These are phyloP conservation scores for Benthosema pterotum DNA, from an alignment of 2,797 vertebrate genomes.

Conservation along the genomic window DNA sequence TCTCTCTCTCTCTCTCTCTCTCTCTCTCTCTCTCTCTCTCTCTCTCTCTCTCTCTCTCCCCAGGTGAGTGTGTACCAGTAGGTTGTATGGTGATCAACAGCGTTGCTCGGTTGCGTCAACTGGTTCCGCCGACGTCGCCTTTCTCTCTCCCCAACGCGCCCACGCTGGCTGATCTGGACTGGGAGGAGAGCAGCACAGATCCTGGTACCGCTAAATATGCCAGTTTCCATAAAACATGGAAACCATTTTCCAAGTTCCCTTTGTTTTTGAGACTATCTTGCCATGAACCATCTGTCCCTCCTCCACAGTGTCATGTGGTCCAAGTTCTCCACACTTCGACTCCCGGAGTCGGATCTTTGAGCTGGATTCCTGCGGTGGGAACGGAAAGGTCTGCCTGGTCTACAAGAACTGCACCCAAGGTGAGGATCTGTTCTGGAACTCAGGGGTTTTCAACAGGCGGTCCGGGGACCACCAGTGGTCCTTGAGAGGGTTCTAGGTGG, in stretches of 20 bases:
- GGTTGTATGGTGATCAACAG: conserved; percentile 93
- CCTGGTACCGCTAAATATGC: too few species aligned
- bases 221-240: too few species aligned
- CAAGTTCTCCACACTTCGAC: conserved; percentile 88
- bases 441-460: too few species aligned
- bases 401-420: conserved; percentile 90
- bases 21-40: too few species aligned
- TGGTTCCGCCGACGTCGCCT: conserved; percentile 83
- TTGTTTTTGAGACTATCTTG: too few species aligned
- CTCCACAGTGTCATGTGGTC: conserved; percentile 70
- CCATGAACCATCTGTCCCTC: conserved; percentile 7
- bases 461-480: too few species aligned
- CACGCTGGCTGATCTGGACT: conserved; percentile 90
- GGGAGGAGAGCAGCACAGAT: conserved; percentile 81
- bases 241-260: too few species aligned
- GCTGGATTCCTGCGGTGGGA: conserved; percentile 90
- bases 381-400: conserved; percentile 94
- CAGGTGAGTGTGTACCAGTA: conserved; percentile 88
- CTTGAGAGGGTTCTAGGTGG: too few species aligned
- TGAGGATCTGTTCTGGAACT: too few species aligned
- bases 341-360: conserved; percentile 90
- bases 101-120: conserved; percentile 83
- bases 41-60: background rate
- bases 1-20: too few species aligned
- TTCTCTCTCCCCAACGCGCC: conserved; percentile 90